A percentile compares a stretch with the other conserved stretches of the same genome.
These are phyloP conservation scores for Stichopus chloronotus DNA, from an alignment of 35 echinoderm and acorn worm genomes.

Conservation along the genomic window DNA sequence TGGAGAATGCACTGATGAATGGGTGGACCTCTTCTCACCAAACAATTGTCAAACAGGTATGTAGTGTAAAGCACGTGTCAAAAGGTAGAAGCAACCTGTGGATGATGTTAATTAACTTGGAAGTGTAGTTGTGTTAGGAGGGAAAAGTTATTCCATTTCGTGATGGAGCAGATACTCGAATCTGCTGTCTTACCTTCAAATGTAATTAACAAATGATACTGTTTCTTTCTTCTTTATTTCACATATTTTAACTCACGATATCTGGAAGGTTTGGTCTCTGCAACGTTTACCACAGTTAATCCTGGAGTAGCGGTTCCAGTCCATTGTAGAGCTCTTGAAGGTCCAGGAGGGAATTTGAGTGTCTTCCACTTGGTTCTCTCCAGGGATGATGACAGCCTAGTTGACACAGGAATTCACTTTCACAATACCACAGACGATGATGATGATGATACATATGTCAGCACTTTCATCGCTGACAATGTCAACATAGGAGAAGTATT, in stretches of 20 bases:
- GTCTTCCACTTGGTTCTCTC: not conserved
- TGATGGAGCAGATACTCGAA: not conserved
- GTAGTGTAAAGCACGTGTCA: not conserved
- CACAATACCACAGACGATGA: not conserved
- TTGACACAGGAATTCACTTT: not conserved
- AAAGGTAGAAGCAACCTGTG: not conserved
- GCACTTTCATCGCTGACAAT: not conserved
- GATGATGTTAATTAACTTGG: not conserved
- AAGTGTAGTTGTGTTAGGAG: not conserved
- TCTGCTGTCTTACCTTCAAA: not conserved
- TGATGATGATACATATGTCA: not conserved
- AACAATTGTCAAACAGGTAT: constrained; percentile 18
- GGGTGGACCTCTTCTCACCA: constrained; percentile 9
- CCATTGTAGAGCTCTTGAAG: not conserved
- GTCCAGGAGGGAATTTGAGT: not conserved
- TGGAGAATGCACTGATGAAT: not conserved
- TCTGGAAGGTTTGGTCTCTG: not conserved
- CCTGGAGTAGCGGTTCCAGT: not conserved
- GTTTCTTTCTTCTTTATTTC: not conserved
- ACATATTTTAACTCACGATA: not conserved
- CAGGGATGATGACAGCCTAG: not conserved
- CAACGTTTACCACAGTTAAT: not conserved
- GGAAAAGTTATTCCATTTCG: not conserved
- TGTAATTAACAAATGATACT: not conserved
- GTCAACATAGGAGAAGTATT: not conserved